phyloP scores from a whole-genome alignment of 1,140 invertebrate species.

The Dendrolimus punctatus region DNA sequence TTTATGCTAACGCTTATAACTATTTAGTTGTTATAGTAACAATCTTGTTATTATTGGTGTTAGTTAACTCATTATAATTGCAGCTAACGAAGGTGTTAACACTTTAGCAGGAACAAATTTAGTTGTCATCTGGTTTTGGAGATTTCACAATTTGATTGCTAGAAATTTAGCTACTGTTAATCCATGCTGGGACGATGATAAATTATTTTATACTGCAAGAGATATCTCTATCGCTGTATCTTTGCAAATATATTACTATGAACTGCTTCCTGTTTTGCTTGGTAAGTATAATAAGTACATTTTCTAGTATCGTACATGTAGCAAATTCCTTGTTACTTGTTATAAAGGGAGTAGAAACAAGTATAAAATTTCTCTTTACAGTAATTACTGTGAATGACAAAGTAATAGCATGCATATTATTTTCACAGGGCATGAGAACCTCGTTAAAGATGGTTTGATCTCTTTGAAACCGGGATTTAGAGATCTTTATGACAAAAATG shows the following conservation, averaged over 20 bases:
- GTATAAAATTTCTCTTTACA: too few species aligned
- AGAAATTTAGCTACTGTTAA: constrained; percentile 73
- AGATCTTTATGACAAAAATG: constrained; percentile 31
- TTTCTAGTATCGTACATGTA: too few species aligned
- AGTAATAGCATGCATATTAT: too few species aligned
- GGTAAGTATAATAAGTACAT: constrained; percentile 26
- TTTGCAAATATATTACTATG: constrained; percentile 76
- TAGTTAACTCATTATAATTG: too few species aligned
- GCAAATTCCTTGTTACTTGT: too few species aligned
- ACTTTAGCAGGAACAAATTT: constrained; percentile 20
- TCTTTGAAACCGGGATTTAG: constrained; percentile 24
- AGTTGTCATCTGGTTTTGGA: constrained; percentile 61
- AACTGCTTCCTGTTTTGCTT: constrained; percentile 75
- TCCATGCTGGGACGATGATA: constrained; percentile 77
- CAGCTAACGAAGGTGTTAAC: background rate
- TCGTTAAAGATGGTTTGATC: constrained; percentile 27
- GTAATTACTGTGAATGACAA: too few species aligned
- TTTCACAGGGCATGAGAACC: constrained; percentile 30
- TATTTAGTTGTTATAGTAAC: too few species aligned
- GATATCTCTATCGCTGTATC: constrained; percentile 74
- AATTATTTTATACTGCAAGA: constrained; percentile 77
- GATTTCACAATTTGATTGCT: constrained; percentile 81
- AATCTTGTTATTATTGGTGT: too few species aligned
- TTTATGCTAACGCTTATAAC: too few species aligned
- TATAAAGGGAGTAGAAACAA: too few species aligned